Conservation (phyloP, 2,113 vertebrate genomes). For the Lipotes vexillifer region DNA sequence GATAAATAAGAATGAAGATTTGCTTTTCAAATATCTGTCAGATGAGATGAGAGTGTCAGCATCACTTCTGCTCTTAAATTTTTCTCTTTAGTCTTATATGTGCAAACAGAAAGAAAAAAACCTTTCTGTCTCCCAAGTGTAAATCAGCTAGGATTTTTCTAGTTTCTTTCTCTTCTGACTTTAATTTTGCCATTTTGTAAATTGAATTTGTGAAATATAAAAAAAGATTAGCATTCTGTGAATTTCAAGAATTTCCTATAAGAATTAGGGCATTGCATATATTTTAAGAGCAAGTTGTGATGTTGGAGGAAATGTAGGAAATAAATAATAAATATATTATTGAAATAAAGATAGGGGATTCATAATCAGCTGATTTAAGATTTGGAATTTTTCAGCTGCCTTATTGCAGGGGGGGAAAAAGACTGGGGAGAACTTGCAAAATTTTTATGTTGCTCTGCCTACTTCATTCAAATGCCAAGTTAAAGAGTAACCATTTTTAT, state of each 20-base stretch:
- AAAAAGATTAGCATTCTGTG: background rate
- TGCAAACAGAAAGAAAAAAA: background rate
- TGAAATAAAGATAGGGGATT: background rate
- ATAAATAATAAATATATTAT: background rate
- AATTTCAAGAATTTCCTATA: background rate
- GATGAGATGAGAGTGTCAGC: background rate
- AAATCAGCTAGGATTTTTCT: background rate
- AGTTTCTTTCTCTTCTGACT: background rate
- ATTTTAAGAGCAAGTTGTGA: background rate
- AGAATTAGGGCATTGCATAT: background rate
- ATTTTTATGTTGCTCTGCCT: background rate
- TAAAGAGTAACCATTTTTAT: conserved; percentile 13
- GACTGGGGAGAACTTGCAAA: background rate
- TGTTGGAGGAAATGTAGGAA: background rate
- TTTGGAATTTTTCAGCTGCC: background rate
- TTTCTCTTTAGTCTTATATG: background rate
- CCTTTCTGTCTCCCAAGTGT: background rate
- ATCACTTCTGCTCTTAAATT: background rate
- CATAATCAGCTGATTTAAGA: background rate
- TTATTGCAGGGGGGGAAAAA: background rate
- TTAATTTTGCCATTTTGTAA: conserved; percentile 3
- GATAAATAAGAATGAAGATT: background rate
- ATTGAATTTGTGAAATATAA: conserved; percentile 27
- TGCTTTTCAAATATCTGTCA: conserved; percentile 11
- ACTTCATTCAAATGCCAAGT: background rate